These are phyloP conservation scores for Gari tellinella DNA, from an alignment of 2,888 invertebrate species.

Conservation along the genomic window DNA sequence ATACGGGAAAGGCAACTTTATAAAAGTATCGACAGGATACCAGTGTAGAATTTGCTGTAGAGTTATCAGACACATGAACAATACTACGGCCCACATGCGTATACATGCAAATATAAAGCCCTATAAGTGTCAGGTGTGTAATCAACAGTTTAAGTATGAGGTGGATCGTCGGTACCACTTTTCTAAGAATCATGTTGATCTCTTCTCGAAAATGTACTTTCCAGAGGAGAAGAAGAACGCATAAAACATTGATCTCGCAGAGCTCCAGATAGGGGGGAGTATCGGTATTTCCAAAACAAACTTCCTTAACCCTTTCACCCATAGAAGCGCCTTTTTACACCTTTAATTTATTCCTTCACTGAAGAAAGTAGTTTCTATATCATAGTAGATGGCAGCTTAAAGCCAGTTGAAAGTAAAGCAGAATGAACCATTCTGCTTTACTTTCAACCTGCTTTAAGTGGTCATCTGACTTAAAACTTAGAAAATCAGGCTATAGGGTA, in stretches of 20 bases:
- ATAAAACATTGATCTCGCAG: conserved; percentile 6
- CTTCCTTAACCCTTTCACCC: too few relatives aligned
- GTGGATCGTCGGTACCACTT: conserved; percentile 59
- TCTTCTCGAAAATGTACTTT: conserved; percentile 63
- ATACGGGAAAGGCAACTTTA: conserved; percentile 62
- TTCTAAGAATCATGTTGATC: conserved; percentile 60
- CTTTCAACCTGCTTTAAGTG: too few relatives aligned
- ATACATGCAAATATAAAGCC: conserved; percentile 60
- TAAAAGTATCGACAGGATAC: conserved; percentile 59
- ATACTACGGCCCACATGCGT: conserved; percentile 61
- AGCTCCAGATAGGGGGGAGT: too few relatives aligned
- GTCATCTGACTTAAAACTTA: too few relatives aligned
- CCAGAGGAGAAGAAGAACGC: conserved; percentile 56
- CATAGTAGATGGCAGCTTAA: too few relatives aligned
- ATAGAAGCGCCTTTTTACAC: too few relatives aligned
- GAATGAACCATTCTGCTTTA: too few relatives aligned
- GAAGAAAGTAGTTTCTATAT: too few relatives aligned
- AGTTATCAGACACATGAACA: conserved; percentile 61
- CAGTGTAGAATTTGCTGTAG: conserved; percentile 62
- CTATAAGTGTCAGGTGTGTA: conserved; percentile 62
- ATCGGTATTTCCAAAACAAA: too few relatives aligned
- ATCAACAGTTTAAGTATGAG: conserved; percentile 62
- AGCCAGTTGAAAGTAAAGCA: too few relatives aligned
- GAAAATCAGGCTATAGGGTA: too few relatives aligned
- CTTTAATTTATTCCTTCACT: too few relatives aligned